phyloP scores from a whole-genome alignment of 1,140 invertebrate species.

The Asobara japonica region DNA sequence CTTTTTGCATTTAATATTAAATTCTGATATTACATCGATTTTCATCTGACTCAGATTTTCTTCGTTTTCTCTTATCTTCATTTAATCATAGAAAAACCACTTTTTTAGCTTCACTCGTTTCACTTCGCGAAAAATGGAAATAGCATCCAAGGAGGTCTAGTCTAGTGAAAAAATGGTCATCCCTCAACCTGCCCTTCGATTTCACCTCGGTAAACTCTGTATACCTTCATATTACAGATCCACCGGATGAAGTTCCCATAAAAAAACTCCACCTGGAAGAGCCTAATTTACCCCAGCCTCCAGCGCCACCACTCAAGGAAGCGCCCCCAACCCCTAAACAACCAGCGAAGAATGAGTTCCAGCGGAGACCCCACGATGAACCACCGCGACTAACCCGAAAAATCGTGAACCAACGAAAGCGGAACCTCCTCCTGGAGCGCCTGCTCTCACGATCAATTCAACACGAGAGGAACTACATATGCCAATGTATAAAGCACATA shows the following conservation, averaged over 20 bases:
- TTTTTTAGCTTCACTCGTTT: too few species aligned
- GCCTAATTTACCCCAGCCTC: neutral
- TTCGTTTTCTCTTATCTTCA: too few species aligned
- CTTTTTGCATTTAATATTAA: too few species aligned
- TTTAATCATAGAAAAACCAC: slow-evolving; percentile 2
- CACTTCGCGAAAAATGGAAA: too few species aligned
- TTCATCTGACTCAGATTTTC: too few species aligned
- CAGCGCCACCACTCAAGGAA: neutral
- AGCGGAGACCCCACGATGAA: slow-evolving; percentile 17
- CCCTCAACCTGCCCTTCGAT: too few species aligned
- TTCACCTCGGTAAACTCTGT: too few species aligned
- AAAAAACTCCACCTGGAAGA: slow-evolving; percentile 46
- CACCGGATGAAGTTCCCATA: slow-evolving; percentile 55
- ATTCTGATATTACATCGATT: too few species aligned
- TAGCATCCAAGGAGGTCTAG: too few species aligned
- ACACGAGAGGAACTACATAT: slow-evolving; percentile 78
- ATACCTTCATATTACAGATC: slow-evolving; percentile 44
- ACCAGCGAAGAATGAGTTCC: neutral
- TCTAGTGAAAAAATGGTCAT: too few species aligned
- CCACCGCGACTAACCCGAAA: slow-evolving; percentile 17
- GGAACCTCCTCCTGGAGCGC: slow-evolving; percentile 52
- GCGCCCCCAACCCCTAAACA: neutral
- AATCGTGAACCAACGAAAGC: slow-evolving; percentile 25
- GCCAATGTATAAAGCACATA: slow-evolving; percentile 80
- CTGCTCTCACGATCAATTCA: slow-evolving; percentile 57